Conservation (phyloP, 2,113 vertebrate genomes). For the Cavia aperea region DNA sequence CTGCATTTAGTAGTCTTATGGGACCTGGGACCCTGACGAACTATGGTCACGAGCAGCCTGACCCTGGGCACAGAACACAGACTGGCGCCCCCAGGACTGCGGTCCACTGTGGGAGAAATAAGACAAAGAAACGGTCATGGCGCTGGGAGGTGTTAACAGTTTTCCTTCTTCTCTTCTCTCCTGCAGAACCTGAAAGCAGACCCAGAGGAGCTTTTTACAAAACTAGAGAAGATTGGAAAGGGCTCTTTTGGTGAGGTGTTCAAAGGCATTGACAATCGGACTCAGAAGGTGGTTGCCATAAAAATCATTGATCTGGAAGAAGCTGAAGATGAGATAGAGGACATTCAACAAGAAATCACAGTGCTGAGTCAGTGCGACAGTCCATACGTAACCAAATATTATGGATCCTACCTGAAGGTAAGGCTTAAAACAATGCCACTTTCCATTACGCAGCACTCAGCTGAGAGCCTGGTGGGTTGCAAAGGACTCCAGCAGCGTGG, state of each 20-base stretch:
- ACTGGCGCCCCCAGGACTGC: background rate
- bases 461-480: background rate
- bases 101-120: accelerated
- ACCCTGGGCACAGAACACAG: background rate
- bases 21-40: background rate
- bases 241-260: constrained; percentile 98
- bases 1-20: background rate
- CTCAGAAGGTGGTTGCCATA: constrained; percentile 97
- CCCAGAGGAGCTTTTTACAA: constrained; percentile 95
- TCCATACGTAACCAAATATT: constrained; percentile 97
- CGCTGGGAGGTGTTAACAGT: background rate
- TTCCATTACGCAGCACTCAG: background rate
- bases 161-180: constrained; percentile 52
- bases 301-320: constrained; percentile 99
- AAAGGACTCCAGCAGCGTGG: constrained; percentile 6
- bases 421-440: constrained; percentile 50
- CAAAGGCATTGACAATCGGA: constrained; percentile 98
- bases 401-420: constrained; percentile 98
- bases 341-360: constrained; percentile 98
- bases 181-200: constrained; percentile 88
- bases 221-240: constrained; percentile 95
- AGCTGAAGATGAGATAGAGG: constrained; percentile 98
- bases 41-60: background rate
- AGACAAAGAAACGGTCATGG: background rate
- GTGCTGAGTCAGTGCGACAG: constrained; percentile 99